Percentiles rank a stretch among this genome's conserved stretches.
phyloP scores from a whole-genome alignment of 2,113 vertebrate species.

The Diphyllodes magnificus region DNA sequence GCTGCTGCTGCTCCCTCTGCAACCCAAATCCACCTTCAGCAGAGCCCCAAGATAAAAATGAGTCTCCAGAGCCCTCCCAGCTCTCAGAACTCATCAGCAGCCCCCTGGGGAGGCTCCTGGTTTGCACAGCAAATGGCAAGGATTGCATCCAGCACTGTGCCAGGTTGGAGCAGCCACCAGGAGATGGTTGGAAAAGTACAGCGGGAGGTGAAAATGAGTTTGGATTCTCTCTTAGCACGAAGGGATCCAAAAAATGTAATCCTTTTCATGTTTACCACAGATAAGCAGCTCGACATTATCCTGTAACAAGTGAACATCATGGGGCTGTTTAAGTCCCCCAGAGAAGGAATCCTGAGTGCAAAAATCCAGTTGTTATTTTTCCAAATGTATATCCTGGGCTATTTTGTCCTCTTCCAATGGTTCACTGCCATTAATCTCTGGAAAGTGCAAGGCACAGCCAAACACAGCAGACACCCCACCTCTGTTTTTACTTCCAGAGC shows the following conservation, averaged over 20 bases:
- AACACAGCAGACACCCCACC: background rate
- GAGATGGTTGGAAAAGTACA: background rate
- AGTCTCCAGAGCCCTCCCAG: background rate
- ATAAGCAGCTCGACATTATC: background rate
- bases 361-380: background rate
- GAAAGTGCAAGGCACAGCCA: background rate
- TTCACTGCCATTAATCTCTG: background rate
- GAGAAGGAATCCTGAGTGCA: background rate
- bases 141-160: background rate
- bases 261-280: background rate
- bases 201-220: background rate
- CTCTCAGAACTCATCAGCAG: background rate
- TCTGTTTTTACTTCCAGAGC: background rate
- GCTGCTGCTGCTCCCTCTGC: background rate
- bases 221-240: background rate
- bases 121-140: background rate
- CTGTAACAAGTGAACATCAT: background rate
- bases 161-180: fast-evolving
- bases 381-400: background rate
- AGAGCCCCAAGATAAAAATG: background rate
- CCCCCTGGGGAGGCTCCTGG: background rate
- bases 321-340: background rate
- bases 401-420: background rate
- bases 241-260: background rate
- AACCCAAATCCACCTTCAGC: background rate